Conservation (phyloP, 2,797 vertebrate genomes). For the Valencia hispanica region DNA sequence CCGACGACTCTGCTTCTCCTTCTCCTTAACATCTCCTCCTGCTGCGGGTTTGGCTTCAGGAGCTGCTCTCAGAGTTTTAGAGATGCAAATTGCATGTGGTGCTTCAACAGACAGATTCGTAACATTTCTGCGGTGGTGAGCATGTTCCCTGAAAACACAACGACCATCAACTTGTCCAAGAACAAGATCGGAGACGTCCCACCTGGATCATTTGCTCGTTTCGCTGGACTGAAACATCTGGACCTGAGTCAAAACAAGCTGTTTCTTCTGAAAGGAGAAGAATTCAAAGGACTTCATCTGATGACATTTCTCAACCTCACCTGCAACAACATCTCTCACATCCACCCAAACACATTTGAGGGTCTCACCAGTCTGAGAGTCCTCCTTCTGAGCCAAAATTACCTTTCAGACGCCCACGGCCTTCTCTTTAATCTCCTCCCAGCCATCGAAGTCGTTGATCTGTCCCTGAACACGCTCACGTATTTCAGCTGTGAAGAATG, state of each 20-base stretch:
- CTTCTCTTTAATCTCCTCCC: constrained; percentile 24
- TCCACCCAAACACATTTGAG: constrained; percentile 27
- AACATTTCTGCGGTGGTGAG: constrained; percentile 30
- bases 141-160: constrained; percentile 30
- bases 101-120: constrained; percentile 23
- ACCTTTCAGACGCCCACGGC: not conserved
- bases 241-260: constrained; percentile 42
- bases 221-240: constrained; percentile 8
- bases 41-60: constrained; percentile 34
- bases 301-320: constrained; percentile 38
- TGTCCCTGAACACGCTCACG: constrained; percentile 40
- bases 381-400: constrained; percentile 30
- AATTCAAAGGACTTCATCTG: constrained; percentile 27
- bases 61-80: constrained; percentile 28
- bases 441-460: constrained; percentile 12
- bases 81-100: not conserved
- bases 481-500: constrained; percentile 28
- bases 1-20: constrained; percentile 11
- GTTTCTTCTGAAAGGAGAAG: constrained; percentile 32
- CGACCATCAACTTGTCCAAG: constrained; percentile 23
- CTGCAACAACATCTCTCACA: constrained; percentile 47
- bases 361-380: constrained; percentile 13
- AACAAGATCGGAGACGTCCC: constrained; percentile 41
- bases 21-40: constrained; percentile 21
- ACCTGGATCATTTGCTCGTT: constrained; percentile 1